Evolutionary conservation across 2,888 invertebrate species (phyloP).

Genomic region (Melieria crassipennis): DNA sequence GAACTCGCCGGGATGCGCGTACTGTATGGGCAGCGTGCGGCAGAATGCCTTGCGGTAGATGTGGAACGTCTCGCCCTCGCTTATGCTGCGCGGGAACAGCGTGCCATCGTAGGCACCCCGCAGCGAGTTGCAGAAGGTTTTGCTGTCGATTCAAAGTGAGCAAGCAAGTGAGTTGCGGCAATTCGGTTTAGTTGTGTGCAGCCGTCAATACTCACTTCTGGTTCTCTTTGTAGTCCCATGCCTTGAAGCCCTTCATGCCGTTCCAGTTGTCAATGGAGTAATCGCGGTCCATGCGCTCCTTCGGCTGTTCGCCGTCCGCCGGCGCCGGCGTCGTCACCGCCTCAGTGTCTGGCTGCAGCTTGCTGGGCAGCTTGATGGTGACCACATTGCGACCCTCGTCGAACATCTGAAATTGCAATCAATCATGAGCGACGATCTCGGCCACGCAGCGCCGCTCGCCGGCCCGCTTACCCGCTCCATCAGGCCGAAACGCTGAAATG

Average conservation of each 20-base stretch:
- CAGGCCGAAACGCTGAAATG: constrained; percentile 83
- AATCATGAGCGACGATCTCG: constrained; percentile 26
- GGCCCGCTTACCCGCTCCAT: constrained; percentile 76
- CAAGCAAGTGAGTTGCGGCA: background rate
- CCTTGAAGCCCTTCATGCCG: constrained; percentile 72
- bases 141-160: constrained; percentile 52
- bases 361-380: constrained; percentile 67
- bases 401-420: constrained; percentile 67
- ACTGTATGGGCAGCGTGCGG: constrained; percentile 72
- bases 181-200: background rate
- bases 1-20: constrained; percentile 56
- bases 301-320: constrained; percentile 33
- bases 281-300: constrained; percentile 44
- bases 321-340: constrained; percentile 44
- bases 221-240: constrained; percentile 72
- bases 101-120: constrained; percentile 78
- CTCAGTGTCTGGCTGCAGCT: constrained; percentile 48
- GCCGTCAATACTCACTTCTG: constrained; percentile 50
- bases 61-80: constrained; percentile 68
- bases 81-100: constrained; percentile 73
- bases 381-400: constrained; percentile 72
- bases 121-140: constrained; percentile 74
- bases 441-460: background rate
- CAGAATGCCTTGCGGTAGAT: constrained; percentile 82
- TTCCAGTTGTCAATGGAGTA: constrained; percentile 74